These are phyloP conservation scores for Ceratosolen solmsi DNA, from an alignment of 1,140 invertebrate genomes.

Conservation along the genomic window DNA sequence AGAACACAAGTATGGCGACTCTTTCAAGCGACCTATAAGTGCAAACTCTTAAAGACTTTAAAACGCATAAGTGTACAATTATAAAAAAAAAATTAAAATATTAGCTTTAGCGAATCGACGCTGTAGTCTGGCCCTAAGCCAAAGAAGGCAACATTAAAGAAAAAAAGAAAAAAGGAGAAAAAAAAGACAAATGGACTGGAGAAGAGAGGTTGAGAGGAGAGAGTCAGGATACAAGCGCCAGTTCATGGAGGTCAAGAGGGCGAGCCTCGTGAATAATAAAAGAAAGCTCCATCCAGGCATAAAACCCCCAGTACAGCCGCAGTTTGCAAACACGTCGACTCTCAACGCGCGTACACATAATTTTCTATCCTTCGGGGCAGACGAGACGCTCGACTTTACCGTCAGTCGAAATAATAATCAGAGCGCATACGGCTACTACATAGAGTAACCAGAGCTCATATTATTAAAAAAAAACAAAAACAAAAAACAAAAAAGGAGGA, in stretches of 20 bases:
- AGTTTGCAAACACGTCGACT: constrained; percentile 1
- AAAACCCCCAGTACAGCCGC: background rate
- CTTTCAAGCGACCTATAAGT: too few species aligned
- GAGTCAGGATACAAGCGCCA: background rate
- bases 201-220: background rate
- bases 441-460: too few species aligned
- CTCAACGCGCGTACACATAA: background rate
- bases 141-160: background rate
- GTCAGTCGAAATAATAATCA: background rate
- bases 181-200: too few species aligned
- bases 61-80: too few species aligned
- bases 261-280: background rate
- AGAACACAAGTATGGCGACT: too few species aligned
- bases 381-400: background rate
- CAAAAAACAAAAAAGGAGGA: too few species aligned
- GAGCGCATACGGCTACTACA: too few species aligned
- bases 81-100: too few species aligned
- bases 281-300: background rate
- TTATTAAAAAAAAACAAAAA: too few species aligned
- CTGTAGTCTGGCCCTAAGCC: background rate
- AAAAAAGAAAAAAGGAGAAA: background rate
- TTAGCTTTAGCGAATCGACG: background rate
- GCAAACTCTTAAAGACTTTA: too few species aligned
- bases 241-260: constrained; percentile 8
- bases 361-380: background rate